Evolutionary conservation across 2,888 invertebrate genomes (phyloP), one percentile per base, ranked within the genome.

Genomic region (Drosophila cracens): DNA sequence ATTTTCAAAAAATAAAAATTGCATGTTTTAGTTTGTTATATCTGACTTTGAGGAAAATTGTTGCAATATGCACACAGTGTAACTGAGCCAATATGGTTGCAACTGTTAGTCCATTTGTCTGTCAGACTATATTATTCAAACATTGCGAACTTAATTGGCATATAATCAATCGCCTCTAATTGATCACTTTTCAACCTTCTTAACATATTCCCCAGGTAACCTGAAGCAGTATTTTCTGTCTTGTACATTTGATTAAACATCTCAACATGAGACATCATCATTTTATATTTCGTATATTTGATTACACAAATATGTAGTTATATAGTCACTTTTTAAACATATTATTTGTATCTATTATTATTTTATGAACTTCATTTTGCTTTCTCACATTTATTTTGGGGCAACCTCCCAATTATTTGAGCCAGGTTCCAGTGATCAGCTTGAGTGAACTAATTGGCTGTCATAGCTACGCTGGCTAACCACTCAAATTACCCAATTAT

Each of bases 401-500:
- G 2, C 27, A 38, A 29, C 27, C 29, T 5, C 8, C 6, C n/a
- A n/a, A 36, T 49, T n/a, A 38, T 13, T 6, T 33, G 40, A 13
- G 2, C 13, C n/a, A 13, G 36, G 18, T 27, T 25, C 29, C 25
- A 36, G n/a, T 18, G 29, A 36, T 25, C 29, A 21, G 18, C 25
- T 48, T 51, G 34, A 46, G 38, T 31, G 51, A 57, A 58, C 73
- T 85, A 85, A 85, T 87, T 87, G 73, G 77, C 57, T 80, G 80
- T 48, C 63, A 73, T 51, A 67, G 69, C 61, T 60, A 85, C 70
- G 81, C 79, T 83, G 48, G 78, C 57, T 83, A 78, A 70, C 58
- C 73, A 74, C 81, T 87, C 85, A 87, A 89, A 86, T 89, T 84
- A 85, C 76, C 86, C 76, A 87, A 87, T 86, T 87, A 87, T 78